phyloP scores from a whole-genome alignment of 2,113 vertebrate genomes.

The Hepsetus odoe region DNA sequence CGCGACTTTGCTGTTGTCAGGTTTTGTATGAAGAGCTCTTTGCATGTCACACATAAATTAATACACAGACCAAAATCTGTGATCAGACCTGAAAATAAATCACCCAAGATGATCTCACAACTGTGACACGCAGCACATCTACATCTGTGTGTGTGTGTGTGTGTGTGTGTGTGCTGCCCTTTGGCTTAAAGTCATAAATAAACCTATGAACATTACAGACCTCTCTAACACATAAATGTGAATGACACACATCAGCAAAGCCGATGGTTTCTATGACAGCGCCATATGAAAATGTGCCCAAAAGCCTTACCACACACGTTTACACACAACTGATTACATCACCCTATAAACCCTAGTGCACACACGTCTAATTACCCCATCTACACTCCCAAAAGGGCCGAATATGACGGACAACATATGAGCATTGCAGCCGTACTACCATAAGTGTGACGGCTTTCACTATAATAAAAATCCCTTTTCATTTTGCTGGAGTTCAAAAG shows the following conservation, averaged over 20 bases:
- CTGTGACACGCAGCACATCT: not conserved
- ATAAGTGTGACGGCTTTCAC: no score
- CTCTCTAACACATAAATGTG: not conserved
- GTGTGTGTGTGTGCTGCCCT: not conserved
- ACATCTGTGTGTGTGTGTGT: not conserved
- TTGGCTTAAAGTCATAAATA: not conserved
- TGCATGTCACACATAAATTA: no score
- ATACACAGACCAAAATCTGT: not conserved
- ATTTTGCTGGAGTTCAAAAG: no score
- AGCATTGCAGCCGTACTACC: no score
- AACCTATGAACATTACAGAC: not conserved
- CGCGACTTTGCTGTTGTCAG: no score
- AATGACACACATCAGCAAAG: not conserved
- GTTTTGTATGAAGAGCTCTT: no score
- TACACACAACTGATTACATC: not conserved
- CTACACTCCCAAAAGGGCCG: no score
- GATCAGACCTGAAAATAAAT: not conserved
- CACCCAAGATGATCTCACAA: not conserved
- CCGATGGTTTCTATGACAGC: not conserved
- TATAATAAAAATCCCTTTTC: no score
- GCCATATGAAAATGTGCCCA: not conserved
- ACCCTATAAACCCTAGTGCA: no score
- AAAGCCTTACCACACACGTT: not conserved
- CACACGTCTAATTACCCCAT: no score
- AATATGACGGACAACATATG: no score